Evolutionary conservation across 1,140 invertebrate genomes (phyloP), one percentile per base, ranked within the genome.

Genomic region (Leptonema lineaticorne): DNA sequence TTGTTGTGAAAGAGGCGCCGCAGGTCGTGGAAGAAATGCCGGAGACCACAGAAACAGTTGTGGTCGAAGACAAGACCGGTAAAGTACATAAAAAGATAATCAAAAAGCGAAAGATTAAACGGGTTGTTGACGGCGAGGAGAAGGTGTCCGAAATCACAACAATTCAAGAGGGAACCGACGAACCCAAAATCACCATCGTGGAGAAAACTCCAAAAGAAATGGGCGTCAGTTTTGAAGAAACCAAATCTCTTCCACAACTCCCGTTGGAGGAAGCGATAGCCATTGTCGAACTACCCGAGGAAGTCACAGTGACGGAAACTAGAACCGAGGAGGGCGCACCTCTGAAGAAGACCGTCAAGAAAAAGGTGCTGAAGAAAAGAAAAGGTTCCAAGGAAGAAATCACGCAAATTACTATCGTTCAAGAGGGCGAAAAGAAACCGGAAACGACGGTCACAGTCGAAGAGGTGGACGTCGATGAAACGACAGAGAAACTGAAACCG

Each of bases 101-200:
- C 16, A 79, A 78, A 57, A 78, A 77, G 48, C 69, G 75, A 46
- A 72, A 76, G 5, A 77, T 77, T 27, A 78, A 77, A 63, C 78
- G 77, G 67, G 73, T 73, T 53, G 75, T 73, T 45, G 77, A 75
- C 60, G 69, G 71, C 14, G 63, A 74, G 26, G 27, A 66, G 26
- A 27, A 63, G n/a, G 16, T 68, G 7, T 60, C 57, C 6, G 56
- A 78, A 63, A 74, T 78, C 72, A 75, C 76, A 30, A 76, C 78
- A 22, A 73, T 78, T 1, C 68, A 75, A 70, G 71, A 74, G 22
- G 65, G 68, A 0, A 57, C 20, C 2, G 53, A 74, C 62, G 66
- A 67, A 20, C 67, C 71, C 7, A 53, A 59, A 7, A 71, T 63
- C 1, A 67, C 68, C 1, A 60, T 74, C 1, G 46, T 24, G 7